Evolutionary conservation across 2,113 vertebrate species (phyloP), one percentile per base, ranked within the genome.

Genomic region (Lagopus leucura): DNA sequence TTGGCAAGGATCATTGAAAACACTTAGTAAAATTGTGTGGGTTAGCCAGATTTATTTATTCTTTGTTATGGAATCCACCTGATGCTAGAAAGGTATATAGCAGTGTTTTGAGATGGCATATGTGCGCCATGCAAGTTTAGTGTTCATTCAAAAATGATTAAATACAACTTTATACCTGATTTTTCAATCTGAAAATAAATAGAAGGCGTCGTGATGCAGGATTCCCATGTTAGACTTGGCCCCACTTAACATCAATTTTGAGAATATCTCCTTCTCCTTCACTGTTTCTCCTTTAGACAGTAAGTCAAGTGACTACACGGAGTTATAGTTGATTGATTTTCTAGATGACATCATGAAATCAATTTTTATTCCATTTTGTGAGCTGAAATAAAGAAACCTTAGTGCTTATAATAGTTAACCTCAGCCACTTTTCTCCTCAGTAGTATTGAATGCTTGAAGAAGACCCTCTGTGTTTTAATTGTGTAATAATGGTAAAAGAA

Each of bases 401-500:
- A 19, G 14, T 80, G 47, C 15, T 70, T 54, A 45, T 55, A 20
- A 30, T 30, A 78, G 14, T 72, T 89, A 80, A 54, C 71, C 24
- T 77, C 66, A 38, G 24, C 25, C 42, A 19, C 54, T 92, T 93
- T 82, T 89, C 70, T 57, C 36, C 25, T 86, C 43, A 10, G 43
- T 57, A 84, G 36, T 2, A 3, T 34, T 90, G 45, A 38, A 76
- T 89, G 55, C 58, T 95, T 87, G 86, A 79, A 92, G 73, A 81
- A 34, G 27, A 55, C 8, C 6, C 19, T 82, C 34, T 81, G 36
- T 89, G n/a, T 81, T 93, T 92, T 86, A 93, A 81, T 66, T 94
- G 66, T 58, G 47, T 84, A 82, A 76, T 92, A 86, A 77, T 82
- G 25, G 65, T 83, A 79, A 94, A 95, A 95, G 91, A 90, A 92